Base-by-base conservation (phyloP, 2,888 invertebrate species). In the Drosophila birchii region DNA sequence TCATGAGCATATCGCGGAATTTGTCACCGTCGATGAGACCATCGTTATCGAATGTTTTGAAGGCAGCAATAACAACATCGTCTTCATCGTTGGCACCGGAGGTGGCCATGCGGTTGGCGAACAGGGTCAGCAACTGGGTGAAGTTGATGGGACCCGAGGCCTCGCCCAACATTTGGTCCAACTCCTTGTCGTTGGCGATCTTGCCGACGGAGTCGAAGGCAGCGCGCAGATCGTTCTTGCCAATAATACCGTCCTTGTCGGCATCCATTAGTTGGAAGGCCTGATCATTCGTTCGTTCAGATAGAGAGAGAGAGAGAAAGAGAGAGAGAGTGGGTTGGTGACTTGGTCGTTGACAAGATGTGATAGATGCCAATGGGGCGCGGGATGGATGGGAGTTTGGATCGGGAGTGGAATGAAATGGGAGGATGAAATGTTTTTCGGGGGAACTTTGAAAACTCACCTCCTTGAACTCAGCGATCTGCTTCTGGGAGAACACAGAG, bases 391-490 rank as follows among this genome's bases (percentile, higher is more conserved):
- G 36, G 80, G 32, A 12, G 11, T n/a, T 53, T 38, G 47, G 39
- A 18, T 26, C 14, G 68, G 68, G 34, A 41, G n/a, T 41, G 36
- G 8, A 23, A 32, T 47, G 74, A 29, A 47, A 39, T 45, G 32
- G 49, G 20, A 18, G 32, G 41, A 36, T 53, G 16, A 53, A 36
- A 53, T 36, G 34, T 34, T 34, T 32, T 1, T 0, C 5, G 51
- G 32, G 16, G 9, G 20, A 16, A 11, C 34, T 36, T 41, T 16
- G 29, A 77, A 59, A 20, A 89, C 92, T 94, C 90, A 96, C 96
- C 95, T 97, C 97, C 94, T 98, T 98, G 95, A 98, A 98, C 94
- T 98, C 98, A 91, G 97, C 97, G 91, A 98, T 97, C 94, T 98
- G 98, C 94, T 96, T 96, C 94, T 98, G 98, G 90, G 97, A 96